Percentiles rank a stretch among this genome's conserved stretches.
phyloP scores from a whole-genome alignment of 2,113 vertebrate genomes.

The Epinephelus moara region DNA sequence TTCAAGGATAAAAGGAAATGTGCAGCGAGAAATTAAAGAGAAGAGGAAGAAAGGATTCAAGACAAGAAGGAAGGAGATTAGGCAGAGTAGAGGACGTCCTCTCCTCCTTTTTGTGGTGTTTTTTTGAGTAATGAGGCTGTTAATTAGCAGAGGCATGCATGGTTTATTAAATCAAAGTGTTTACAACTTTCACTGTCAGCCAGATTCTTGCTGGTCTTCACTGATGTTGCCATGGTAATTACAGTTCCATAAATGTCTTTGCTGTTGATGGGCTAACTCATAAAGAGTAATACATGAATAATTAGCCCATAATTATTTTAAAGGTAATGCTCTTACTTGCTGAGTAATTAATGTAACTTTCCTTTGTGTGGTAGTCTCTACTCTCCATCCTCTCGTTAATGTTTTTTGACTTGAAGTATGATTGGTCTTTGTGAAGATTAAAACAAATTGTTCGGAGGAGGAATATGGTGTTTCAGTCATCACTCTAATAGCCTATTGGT shows the following conservation, averaged over 20 bases:
- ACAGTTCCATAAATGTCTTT: slow-evolving; percentile 31
- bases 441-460: not conserved
- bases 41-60: slow-evolving; percentile 40
- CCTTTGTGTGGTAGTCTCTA: not conserved
- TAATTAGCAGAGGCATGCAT: slow-evolving; percentile 82
- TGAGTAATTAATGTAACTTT: not conserved
- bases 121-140: slow-evolving; percentile 83
- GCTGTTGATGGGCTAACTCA: slow-evolving; percentile 36
- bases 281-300: slow-evolving; percentile 29
- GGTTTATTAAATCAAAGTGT: slow-evolving; percentile 85
- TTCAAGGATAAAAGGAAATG: slow-evolving; percentile 28
- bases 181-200: slow-evolving; percentile 81
- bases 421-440: not conserved
- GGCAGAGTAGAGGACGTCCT: slow-evolving; percentile 50
- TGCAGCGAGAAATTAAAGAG: slow-evolving; percentile 9
- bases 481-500: not conserved
- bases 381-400: not conserved
- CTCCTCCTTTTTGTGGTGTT: slow-evolving; percentile 41
- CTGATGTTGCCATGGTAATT: slow-evolving; percentile 74
- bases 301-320: slow-evolving; percentile 32
- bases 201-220: slow-evolving; percentile 64
- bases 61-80: slow-evolving; percentile 41
- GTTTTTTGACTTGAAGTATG: not conserved
- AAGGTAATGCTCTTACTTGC: slow-evolving; percentile 17
- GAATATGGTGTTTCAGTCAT: not conserved